phyloP scores from a whole-genome alignment of 2,888 invertebrate species.

The Podabrus alpinus region DNA sequence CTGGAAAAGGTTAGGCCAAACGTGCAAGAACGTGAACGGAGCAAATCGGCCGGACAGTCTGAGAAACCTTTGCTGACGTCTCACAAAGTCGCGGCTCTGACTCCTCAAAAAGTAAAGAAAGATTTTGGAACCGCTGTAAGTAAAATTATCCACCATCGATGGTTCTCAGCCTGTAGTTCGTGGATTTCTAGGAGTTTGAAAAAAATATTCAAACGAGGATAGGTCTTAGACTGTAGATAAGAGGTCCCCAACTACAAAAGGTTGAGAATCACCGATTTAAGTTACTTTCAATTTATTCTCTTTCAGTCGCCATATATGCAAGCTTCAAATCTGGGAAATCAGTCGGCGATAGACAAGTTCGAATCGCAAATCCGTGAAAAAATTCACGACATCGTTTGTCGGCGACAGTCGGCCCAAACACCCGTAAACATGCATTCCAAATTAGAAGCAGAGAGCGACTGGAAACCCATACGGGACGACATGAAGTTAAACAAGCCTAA shows the following conservation, averaged over 20 bases:
- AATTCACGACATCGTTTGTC: constrained; percentile 53
- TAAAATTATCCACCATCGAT: not conserved
- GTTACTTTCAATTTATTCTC: not conserved
- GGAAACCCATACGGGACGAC: constrained; percentile 54
- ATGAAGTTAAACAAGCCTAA: constrained; percentile 54
- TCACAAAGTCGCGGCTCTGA: constrained; percentile 27
- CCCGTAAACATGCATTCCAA: constrained; percentile 31
- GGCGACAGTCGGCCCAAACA: constrained; percentile 44
- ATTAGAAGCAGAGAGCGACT: constrained; percentile 39
- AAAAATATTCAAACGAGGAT: not conserved
- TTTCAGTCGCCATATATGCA: constrained; percentile 22
- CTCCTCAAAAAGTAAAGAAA: constrained; percentile 37
- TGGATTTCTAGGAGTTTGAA: not conserved
- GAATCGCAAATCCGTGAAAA: constrained; percentile 57
- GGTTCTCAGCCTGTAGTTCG: not conserved
- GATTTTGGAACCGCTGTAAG: constrained; percentile 18
- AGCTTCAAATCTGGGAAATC: constrained; percentile 38
- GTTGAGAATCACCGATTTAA: not conserved
- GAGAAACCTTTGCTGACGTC: constrained; percentile 41
- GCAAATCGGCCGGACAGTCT: constrained; percentile 50
- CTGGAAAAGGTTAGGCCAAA: constrained; percentile 61
- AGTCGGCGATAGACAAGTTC: constrained; percentile 52
- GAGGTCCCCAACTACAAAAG: not conserved
- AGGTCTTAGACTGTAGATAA: not conserved
- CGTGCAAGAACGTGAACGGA: constrained; percentile 51